phyloP scores from a whole-genome alignment of 2,797 vertebrate genomes.

The Lagocephalus sceleratus region DNA sequence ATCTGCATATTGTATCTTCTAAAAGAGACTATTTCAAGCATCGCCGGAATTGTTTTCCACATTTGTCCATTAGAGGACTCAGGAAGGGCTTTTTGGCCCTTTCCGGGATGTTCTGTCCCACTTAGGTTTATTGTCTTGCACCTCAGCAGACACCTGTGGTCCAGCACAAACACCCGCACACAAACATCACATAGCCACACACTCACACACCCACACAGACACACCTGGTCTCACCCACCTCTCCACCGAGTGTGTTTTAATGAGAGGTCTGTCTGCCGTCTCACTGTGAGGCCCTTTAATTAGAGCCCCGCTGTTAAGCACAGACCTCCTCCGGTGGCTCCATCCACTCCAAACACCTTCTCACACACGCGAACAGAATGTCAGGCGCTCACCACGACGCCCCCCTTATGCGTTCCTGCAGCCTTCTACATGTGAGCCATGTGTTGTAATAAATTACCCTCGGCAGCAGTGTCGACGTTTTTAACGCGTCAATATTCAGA shows the following conservation, averaged over 20 bases:
- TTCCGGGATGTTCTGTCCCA: constrained; percentile 1
- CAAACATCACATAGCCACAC: not conserved
- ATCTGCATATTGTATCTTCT: too few species aligned
- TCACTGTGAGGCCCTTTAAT: constrained; percentile 69
- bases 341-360: constrained; percentile 41
- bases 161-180: constrained; percentile 1
- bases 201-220: constrained; percentile 1
- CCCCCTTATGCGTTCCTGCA: not conserved
- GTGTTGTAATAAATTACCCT: too few species aligned
- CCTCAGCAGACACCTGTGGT: constrained; percentile 34
- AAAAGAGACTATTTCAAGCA: too few species aligned
- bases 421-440: too few species aligned
- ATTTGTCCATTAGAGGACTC: too few species aligned
- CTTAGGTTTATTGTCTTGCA: constrained; percentile 14
- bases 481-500: too few species aligned
- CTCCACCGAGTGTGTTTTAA: constrained; percentile 50
- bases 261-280: constrained; percentile 50
- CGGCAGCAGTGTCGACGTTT: too few species aligned
- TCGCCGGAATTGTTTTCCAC: too few species aligned
- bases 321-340: constrained; percentile 41
- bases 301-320: constrained; percentile 67
- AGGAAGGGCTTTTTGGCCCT: too few species aligned
- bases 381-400: constrained; percentile 10
- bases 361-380: constrained; percentile 35
- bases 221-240: constrained; percentile 42